phyloP scores from a whole-genome alignment of 2,113 vertebrate genomes.

The Tautogolabrus adspersus region DNA sequence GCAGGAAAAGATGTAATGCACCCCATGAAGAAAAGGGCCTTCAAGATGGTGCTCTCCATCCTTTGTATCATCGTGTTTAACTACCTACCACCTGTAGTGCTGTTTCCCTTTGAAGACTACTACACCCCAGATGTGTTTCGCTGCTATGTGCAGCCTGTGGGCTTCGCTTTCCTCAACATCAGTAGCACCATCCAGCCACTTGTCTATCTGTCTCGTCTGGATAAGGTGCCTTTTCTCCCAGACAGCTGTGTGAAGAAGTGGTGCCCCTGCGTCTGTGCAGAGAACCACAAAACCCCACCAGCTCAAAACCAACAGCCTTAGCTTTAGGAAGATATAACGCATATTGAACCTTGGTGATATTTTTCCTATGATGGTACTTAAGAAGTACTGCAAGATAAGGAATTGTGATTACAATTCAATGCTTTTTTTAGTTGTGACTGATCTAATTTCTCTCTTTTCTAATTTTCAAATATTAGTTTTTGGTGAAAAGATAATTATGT shows the following conservation, averaged over 20 bases:
- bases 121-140: constrained; percentile 73
- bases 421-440: background rate
- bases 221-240: constrained; percentile 77
- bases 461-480: background rate
- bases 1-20: constrained; percentile 83
- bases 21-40: constrained; percentile 85
- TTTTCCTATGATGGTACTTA: background rate
- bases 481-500: background rate
- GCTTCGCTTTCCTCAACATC: constrained; percentile 83
- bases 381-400: background rate
- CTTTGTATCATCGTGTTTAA: constrained; percentile 80
- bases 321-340: background rate
- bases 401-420: background rate
- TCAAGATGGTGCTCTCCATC: constrained; percentile 82
- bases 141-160: constrained; percentile 81
- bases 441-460: background rate
- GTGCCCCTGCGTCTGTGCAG: constrained; percentile 14
- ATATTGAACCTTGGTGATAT: background rate
- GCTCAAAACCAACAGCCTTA: constrained; percentile 32
- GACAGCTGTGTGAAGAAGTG: constrained; percentile 55
- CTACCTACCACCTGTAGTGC: constrained; percentile 81
- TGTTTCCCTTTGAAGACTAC: constrained; percentile 83
- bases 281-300: background rate
- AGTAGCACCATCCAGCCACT: constrained; percentile 85
- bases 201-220: constrained; percentile 78